Evolutionary conservation across 2,113 vertebrate species (phyloP), one percentile per base, ranked within the genome.

Genomic region (Jacana jacana): DNA sequence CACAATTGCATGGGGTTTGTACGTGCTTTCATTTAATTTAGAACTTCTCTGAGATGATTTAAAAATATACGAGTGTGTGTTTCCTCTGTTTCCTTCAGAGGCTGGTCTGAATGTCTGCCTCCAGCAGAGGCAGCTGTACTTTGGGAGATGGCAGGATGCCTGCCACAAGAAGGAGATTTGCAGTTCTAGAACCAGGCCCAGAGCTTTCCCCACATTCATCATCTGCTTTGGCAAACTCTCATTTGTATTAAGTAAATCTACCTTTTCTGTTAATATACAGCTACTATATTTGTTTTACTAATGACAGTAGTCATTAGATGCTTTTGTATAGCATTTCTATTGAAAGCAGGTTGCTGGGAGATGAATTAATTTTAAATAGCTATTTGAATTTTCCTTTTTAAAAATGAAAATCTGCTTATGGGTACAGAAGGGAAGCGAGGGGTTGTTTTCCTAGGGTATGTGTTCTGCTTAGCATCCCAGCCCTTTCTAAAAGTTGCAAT

Each of bases 321-420:
- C 11, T 71, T 89, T 84, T 75, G 19, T 71, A 1, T 33, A 54
- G 24, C 58, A 25, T 78, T 94, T 75, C 52, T 72, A 27, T 39
- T 72, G 86, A 86, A 90, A 90, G 44, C 58, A 88, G 39, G 12
- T 92, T 90, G 49, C 69, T 75, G 33, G 30, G 58, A 91, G 42
- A 63, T 83, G 52, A 71, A 39, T 49, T 54, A 58, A 30, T 80
- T 86, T 83, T 58, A 63, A 92, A 42, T 52, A 57, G 22, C 78
- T 73, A 65, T 33, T 91, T 77, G 52, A 93, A 77, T 51, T 76
- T 85, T 30, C 23, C 6, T 71, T 49, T 52, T 68, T 35, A 17
- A 35, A 88, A 24, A 13, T n/a, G 19, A 18, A 57, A 25, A 69
- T 81, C 31, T 76, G 14, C 51, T 9, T 35, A 1, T 60, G 18